These are phyloP conservation scores for Acanthisitta chloris DNA, from an alignment of 2,113 vertebrate genomes.

Conservation along the genomic window DNA sequence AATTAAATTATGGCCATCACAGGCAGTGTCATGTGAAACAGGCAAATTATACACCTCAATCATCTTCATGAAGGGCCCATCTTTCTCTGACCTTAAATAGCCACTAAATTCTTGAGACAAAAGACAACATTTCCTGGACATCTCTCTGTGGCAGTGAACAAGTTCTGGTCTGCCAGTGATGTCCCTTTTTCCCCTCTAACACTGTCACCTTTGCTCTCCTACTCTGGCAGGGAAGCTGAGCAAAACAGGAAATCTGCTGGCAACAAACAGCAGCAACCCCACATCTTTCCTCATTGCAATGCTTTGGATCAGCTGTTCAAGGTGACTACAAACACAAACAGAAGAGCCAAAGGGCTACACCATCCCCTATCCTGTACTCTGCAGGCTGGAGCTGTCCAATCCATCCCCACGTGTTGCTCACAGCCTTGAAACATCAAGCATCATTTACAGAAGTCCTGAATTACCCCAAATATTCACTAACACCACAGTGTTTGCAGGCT, in stretches of 20 bases:
- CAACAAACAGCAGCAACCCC: neutral
- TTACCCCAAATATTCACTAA: neutral
- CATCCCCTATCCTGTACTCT: neutral
- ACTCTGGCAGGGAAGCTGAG: neutral
- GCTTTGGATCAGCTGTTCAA: neutral
- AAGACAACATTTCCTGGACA: neutral
- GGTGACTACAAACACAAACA: neutral
- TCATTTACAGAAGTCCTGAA: neutral
- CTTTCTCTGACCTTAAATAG: neutral
- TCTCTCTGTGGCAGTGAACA: neutral
- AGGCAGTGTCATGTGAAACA: neutral
- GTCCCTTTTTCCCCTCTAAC: neutral
- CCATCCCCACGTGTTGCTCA: neutral
- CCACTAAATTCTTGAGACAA: neutral
- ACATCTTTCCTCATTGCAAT: neutral
- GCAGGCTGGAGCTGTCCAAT: neutral
- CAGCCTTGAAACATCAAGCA: rapidly evolving
- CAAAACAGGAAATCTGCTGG: neutral
- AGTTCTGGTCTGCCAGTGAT: neutral
- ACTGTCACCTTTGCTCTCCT: neutral
- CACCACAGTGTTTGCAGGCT: neutral
- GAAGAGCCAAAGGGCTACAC: neutral
- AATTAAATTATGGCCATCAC: neutral
- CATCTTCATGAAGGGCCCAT: neutral
- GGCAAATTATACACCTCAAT: neutral